A percentile compares a stretch with the other conserved stretches of the same genome.
phyloP scores from a whole-genome alignment of 2,113 vertebrate genomes.

The Chelonoidis abingdonii region DNA sequence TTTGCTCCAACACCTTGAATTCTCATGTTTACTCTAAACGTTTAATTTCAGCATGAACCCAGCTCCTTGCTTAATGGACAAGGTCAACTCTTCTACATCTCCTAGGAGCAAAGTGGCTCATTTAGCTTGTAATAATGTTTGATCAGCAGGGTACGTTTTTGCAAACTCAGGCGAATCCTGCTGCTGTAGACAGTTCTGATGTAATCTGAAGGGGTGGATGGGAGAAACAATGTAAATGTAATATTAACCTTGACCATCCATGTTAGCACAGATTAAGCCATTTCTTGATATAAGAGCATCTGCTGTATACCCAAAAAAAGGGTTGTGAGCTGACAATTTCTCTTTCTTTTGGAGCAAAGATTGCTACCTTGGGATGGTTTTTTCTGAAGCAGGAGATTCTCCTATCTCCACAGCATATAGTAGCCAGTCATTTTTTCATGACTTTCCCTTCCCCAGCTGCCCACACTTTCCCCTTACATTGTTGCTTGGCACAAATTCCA shows the following conservation, averaged over 20 bases:
- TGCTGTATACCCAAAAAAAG: neutral
- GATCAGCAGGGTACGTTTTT: neutral
- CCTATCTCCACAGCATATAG: neutral
- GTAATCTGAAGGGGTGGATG: neutral
- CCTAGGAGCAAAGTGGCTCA: neutral
- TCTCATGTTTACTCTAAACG: accelerated
- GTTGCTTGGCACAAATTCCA: neutral
- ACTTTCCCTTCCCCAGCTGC: neutral
- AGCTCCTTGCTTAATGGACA: neutral
- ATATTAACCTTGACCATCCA: constrained; percentile 7
- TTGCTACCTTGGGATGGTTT: neutral
- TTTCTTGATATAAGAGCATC: neutral
- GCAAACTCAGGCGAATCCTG: neutral
- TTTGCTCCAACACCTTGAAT: neutral
- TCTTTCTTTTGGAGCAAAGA: neutral
- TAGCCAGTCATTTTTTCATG: accelerated
- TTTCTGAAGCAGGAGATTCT: neutral
- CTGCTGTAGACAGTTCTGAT: neutral
- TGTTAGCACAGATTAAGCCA: neutral
- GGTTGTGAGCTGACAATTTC: neutral
- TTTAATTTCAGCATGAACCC: neutral
- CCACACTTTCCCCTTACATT: neutral
- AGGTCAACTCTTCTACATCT: neutral
- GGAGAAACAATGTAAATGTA: neutral
- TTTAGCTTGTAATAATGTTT: neutral